phyloP scores from a whole-genome alignment of 30 jellyfish, hydroid and myxozoan species.

The Turritopsis rubra region DNA sequence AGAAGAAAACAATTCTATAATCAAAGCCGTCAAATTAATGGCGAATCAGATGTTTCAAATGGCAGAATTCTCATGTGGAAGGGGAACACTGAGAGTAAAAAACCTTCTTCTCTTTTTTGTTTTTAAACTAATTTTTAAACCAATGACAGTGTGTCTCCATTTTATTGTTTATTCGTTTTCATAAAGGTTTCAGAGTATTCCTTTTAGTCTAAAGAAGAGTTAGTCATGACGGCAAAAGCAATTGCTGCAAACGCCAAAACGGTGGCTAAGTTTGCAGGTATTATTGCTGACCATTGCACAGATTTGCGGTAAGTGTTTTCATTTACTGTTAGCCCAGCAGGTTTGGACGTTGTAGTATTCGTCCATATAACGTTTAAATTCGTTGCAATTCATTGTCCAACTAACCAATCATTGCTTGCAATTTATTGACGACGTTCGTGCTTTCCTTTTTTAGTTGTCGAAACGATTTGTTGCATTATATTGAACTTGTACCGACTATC shows the following conservation, averaged over 20 bases:
- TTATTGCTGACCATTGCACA: conserved; percentile 52
- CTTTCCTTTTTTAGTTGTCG: conserved; percentile 37
- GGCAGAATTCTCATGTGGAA: conserved; percentile 76
- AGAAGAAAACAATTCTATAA: conserved; percentile 54
- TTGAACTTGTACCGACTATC: conserved; percentile 68
- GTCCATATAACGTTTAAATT: background rate
- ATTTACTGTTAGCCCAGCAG: background rate
- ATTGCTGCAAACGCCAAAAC: conserved; percentile 78
- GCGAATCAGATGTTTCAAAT: conserved; percentile 67
- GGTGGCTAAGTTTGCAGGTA: conserved; percentile 60
- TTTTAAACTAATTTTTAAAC: too few species aligned
- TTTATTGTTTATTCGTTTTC: background rate
- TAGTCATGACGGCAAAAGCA: conserved; percentile 70
- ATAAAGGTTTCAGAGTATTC: background rate
- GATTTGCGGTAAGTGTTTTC: conserved; percentile 43
- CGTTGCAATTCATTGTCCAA: too few species aligned
- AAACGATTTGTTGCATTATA: conserved; percentile 50
- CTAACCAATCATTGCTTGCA: background rate
- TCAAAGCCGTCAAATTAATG: conserved; percentile 66
- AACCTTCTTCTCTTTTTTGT: background rate
- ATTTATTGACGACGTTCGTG: background rate
- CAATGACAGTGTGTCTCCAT: background rate
- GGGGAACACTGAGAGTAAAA: conserved; percentile 46
- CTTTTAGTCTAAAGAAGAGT: conserved; percentile 49
- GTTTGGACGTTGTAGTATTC: too few species aligned